Evolutionary conservation across 2,113 vertebrate species (phyloP), one percentile per base, ranked within the genome.

Genomic region (Brienomyrus longianalis): DNA sequence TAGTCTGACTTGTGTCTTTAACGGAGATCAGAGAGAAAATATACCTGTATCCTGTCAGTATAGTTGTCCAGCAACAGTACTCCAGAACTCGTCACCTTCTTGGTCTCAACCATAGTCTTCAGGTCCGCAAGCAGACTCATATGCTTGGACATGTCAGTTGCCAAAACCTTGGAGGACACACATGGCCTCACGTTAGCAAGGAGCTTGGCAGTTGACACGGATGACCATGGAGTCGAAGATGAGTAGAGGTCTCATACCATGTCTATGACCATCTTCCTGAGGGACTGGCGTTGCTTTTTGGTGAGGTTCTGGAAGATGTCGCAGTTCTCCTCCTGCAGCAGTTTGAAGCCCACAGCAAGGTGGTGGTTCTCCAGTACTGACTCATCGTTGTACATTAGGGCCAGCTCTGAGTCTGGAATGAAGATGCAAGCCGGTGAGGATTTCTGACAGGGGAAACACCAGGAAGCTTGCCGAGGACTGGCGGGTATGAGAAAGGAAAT

Each of bases 71-170:
- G 95, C 74, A 99, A 97, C 50, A 99, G 97, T 21, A 99, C 98
- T 9, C 98, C 98, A 0, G 98, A 99, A 85, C 98, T 99, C 2
- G 98, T 99, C 91, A 99, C 98, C 93, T 99, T 99, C 95, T 99
- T 99, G 0, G 98, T 99, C 93, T 99, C 98, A 91, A 99, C 98
- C 98, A 99, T 99, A 0, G 98, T 99, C 96, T 99, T 99, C 93
- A 99, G 96, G 93, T 99, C 98, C 31, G 98, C 98, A 90, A 99
- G 91, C 88, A 99, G 95, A 77, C 97, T 99, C 98, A 99, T 99
- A 84, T 99, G 98, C 95, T 99, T 99, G 91, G 98, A 98, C 98
- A 99, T 99, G 93, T 99, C 98, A 0, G 98, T 99, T 17, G 98
- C 98, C 93, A 99, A 95, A 56, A 99, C 98, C 98, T 99, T 93